Percentiles rank a stretch among this genome's conserved stretches.
Evolutionary conservation across 2,113 vertebrate genomes (phyloP).

Genomic region (Talpa occidentalis): DNA sequence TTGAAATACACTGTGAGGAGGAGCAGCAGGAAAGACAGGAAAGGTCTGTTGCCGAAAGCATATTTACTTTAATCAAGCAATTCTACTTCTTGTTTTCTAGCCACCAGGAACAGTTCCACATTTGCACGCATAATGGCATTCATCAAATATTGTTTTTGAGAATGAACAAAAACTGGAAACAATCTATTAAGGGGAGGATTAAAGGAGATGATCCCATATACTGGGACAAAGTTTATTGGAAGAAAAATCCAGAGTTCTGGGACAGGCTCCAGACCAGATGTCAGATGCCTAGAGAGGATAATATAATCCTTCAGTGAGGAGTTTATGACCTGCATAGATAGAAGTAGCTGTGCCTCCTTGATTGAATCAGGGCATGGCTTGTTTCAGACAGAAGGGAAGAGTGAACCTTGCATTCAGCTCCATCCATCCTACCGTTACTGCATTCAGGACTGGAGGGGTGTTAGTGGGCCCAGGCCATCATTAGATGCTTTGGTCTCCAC

Average conservation of each 20-base stretch:
- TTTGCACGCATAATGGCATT: background rate
- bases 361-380: background rate
- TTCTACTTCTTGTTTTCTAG: background rate
- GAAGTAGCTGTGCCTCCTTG: background rate
- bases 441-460: background rate
- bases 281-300: background rate
- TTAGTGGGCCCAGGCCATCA: background rate
- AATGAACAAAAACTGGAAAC: background rate
- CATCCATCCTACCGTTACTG: background rate
- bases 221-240: background rate
- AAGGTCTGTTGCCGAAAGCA: background rate
- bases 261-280: background rate
- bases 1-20: no score
- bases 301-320: background rate
- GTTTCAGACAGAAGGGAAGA: no score
- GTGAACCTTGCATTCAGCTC: background rate
- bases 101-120: background rate
- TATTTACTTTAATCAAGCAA: background rate
- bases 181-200: background rate
- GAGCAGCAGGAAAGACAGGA: no score
- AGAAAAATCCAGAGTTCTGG: background rate
- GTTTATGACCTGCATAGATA: background rate
- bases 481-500: background rate
- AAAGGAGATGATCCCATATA: background rate
- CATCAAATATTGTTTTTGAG: background rate